These are phyloP conservation scores for Pilophorus perplexus DNA, from an alignment of 2,888 invertebrate species.

Conservation along the genomic window DNA sequence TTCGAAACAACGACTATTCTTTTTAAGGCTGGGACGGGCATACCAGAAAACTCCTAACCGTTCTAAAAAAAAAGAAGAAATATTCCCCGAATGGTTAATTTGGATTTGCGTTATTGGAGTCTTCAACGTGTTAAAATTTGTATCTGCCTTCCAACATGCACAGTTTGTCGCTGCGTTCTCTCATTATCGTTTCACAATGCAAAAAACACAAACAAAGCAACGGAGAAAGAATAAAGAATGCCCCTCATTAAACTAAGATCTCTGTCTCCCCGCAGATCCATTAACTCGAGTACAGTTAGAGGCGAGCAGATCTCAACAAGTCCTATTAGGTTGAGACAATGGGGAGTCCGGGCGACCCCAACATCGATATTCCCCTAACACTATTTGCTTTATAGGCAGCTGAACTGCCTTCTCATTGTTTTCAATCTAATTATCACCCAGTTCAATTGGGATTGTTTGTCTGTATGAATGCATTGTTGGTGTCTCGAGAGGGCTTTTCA, in stretches of 20 bases:
- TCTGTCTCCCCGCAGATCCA: slow-evolving; percentile 29
- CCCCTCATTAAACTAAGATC: not conserved
- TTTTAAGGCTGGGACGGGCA: too few species aligned
- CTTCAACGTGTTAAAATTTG: not conserved
- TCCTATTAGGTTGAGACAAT: slow-evolving; percentile 24
- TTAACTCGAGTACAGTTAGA: slow-evolving; percentile 33
- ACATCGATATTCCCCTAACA: slow-evolving; percentile 29
- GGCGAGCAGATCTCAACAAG: slow-evolving; percentile 22
- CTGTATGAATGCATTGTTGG: slow-evolving; percentile 29
- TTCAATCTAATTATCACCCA: slow-evolving; percentile 25
- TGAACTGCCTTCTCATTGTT: slow-evolving; percentile 6
- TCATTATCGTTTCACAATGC: not conserved
- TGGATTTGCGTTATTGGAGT: too few species aligned
- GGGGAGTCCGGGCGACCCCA: slow-evolving; percentile 7
- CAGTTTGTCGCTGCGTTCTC: too few species aligned
- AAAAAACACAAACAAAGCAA: not conserved
- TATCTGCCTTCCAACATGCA: too few species aligned
- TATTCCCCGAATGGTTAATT: too few species aligned
- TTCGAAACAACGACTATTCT: too few species aligned
- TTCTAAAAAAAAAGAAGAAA: too few species aligned
- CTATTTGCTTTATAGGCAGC: slow-evolving; percentile 23
- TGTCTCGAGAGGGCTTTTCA: not conserved
- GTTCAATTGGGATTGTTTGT: slow-evolving; percentile 29
- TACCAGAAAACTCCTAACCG: too few species aligned
- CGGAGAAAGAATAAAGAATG: too few species aligned